Evolutionary conservation across 1,140 invertebrate species (phyloP), one percentile per base, ranked within the genome.

Genomic region (Vollenhovia emeryi): DNA sequence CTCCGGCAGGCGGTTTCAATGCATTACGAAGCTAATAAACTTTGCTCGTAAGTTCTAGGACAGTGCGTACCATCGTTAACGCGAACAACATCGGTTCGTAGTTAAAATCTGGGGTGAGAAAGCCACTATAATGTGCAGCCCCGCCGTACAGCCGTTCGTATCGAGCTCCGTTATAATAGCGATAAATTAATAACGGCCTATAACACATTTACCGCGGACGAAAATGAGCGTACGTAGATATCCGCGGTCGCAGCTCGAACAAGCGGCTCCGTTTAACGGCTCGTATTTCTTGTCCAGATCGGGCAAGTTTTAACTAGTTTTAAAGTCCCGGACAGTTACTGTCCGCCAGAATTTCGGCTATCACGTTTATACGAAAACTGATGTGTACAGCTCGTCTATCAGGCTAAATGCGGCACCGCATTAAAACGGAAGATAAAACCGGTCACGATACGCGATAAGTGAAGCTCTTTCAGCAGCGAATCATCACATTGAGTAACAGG

Each of bases 101-200:
- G n/a, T 57, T 71, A 82, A 82, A 82, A 82, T 57, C 4, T 18
- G 66, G 24, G 52, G 21, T 36, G 33, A 66, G 33, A 55, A 69
- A 69, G 33, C 33, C 48, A 33, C 8, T 18, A 33, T 66, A 50
- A 66, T 66, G 30, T n/a, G 33, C 7, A 13, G 13, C 27, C 13
- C 40, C 27, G 40, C 40, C 21, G 7, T 59, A 59, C 4, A 40
- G 40, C 75, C 18, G 48, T 11, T n/a, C 74, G n/a, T 13, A 36
- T 57, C 40, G 15, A 24, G 24, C 55, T 30, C 15, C 62, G 50
- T 78, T 66, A 66, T 66, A 64, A 78, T 40, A 84, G 18, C 59
- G 27, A 85, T 79, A 79, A 85, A 85, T 80, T 85, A 66, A 80
- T 85, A 60, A 85, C 50, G n/a, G 75, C 59, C 36, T 48, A 50